A percentile compares a stretch with the other conserved stretches of the same genome.
Conservation (phyloP, 2,888 invertebrate genomes). For the Creontiades dilutus region DNA sequence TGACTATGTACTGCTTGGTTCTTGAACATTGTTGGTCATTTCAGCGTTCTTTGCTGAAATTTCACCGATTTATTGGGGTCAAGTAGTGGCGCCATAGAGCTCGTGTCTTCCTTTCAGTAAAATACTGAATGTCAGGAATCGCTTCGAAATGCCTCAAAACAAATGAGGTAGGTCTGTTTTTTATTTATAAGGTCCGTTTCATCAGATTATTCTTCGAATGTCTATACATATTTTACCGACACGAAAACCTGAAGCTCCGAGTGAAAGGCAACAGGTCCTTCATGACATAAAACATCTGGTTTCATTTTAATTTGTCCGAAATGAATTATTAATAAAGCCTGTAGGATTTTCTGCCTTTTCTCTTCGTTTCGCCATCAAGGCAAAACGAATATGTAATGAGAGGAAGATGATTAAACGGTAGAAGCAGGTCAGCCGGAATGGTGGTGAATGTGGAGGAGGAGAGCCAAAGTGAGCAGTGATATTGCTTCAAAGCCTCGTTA, state of each 20-base stretch:
- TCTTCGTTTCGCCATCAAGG: background rate
- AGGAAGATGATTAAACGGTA: background rate
- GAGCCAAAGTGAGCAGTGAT: background rate
- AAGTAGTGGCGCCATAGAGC: too few species aligned
- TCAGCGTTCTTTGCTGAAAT: too few species aligned
- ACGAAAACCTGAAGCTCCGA: background rate
- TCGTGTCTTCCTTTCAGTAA: too few species aligned
- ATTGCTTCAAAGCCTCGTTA: background rate
- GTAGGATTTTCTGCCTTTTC: background rate
- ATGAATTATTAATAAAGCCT: slow-evolving; percentile 5
- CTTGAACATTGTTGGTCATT: too few species aligned
- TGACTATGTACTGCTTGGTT: too few species aligned
- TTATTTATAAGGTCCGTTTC: too few species aligned
- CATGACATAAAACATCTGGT: background rate
- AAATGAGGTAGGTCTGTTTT: too few species aligned
- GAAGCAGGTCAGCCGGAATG: background rate
- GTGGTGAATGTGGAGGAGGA: background rate
- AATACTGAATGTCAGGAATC: too few species aligned
- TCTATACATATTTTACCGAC: background rate
- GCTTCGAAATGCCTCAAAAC: too few species aligned
- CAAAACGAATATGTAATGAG: slow-evolving; percentile 1
- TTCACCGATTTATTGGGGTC: too few species aligned
- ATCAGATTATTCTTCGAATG: background rate
- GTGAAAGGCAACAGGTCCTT: background rate
- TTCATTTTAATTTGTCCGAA: background rate